A percentile compares a stretch with the other conserved stretches of the same genome.
Conservation (phyloP, 2,113 vertebrate species). For the Actenoides lindsayi region DNA sequence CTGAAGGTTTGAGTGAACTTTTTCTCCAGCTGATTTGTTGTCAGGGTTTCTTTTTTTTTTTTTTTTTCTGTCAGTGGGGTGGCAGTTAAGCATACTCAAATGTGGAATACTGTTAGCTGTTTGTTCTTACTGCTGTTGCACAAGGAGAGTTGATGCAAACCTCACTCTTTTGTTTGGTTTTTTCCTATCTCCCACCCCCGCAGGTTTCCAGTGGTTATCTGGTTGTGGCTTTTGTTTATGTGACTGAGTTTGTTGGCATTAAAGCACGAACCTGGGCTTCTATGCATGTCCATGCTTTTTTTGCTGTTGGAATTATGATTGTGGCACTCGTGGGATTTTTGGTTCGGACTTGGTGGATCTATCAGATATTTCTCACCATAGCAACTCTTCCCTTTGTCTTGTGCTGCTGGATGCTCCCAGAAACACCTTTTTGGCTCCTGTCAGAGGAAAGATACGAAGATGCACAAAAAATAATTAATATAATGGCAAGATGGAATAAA, state of each 20-base stretch:
- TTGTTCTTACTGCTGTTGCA: background rate
- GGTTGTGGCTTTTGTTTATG: constrained; percentile 94
- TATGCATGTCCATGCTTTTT: constrained; percentile 92
- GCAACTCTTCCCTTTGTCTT: constrained; percentile 88
- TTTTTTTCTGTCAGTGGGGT: background rate
- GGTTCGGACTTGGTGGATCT: constrained; percentile 90
- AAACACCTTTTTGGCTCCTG: constrained; percentile 93
- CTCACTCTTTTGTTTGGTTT: background rate
- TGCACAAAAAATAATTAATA: constrained; percentile 82
- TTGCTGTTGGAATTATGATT: constrained; percentile 88
- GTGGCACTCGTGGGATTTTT: constrained; percentile 90
- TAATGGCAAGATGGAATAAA: constrained; percentile 85
- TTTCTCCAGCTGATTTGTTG: background rate
- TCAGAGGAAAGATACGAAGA: constrained; percentile 84
- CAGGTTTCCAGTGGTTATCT: constrained; percentile 93
- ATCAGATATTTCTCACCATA: constrained; percentile 88
- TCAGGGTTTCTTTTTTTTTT: background rate
- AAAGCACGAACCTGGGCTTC: constrained; percentile 93
- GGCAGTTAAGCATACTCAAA: background rate
- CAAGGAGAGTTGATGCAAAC: background rate
- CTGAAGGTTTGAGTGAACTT: background rate
- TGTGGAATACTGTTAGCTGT: background rate
- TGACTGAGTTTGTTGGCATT: constrained; percentile 91
- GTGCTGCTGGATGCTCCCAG: constrained; percentile 93
- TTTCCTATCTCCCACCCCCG: constrained; percentile 8